These are phyloP conservation scores for Triops longicaudatus DNA, from an alignment of 1,140 invertebrate genomes.

Conservation along the genomic window DNA sequence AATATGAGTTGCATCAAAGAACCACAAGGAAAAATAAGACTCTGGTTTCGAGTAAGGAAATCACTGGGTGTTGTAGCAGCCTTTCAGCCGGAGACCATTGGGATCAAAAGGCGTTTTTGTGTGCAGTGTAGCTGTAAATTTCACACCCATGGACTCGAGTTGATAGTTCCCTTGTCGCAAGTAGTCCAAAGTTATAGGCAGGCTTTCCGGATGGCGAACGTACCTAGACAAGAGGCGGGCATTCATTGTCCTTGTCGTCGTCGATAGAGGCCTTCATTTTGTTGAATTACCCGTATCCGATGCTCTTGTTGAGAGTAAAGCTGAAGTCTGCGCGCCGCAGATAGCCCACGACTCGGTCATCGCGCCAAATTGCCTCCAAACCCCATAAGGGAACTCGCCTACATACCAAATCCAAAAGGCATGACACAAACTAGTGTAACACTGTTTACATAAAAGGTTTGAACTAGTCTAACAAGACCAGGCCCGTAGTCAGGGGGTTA, in stretches of 20 bases:
- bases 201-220: conserved; percentile 46
- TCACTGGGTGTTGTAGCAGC: conserved; percentile 34
- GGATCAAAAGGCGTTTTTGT: conserved; percentile 71
- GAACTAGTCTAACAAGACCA: too few species aligned
- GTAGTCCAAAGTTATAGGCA: conserved; percentile 54
- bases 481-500: too few species aligned
- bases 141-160: conserved; percentile 66
- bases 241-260: neutral
- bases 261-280: neutral
- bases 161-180: conserved; percentile 63
- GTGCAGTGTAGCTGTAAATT: conserved; percentile 58
- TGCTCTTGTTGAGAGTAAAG: conserved; percentile 57
- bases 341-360: conserved; percentile 65
- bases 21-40: neutral
- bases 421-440: neutral
- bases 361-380: conserved; percentile 70
- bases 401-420: neutral
- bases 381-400: conserved; percentile 65
- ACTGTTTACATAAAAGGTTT: neutral
- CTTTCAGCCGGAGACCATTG: conserved; percentile 49
- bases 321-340: conserved; percentile 70
- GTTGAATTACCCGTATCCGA: conserved; percentile 54
- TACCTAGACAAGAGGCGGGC: conserved; percentile 39
- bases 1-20: neutral
- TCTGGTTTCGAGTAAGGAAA: neutral